Base-by-base conservation (phyloP, 2,888 invertebrate genomes). In the Cataglyphis rosenhaueri region DNA sequence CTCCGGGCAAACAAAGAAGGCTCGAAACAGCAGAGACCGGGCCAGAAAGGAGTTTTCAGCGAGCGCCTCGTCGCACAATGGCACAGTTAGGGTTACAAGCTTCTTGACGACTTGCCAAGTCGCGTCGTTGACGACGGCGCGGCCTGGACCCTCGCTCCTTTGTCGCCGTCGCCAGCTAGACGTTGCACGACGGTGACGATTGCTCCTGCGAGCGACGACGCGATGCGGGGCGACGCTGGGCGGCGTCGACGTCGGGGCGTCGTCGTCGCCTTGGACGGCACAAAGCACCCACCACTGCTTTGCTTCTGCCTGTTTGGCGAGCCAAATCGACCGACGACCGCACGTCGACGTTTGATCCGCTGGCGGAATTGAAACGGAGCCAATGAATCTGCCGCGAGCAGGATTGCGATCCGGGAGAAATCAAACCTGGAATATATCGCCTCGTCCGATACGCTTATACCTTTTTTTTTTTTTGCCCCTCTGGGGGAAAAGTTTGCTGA, bases 71-170 rank as follows among this genome's bases (percentile, higher is more conserved):
- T 52, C 84, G 87, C 85, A 91, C 90, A 91, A 91, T 90, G 90
- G 91, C 90, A 91, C 91, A 91, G 93, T 93, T 94, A 94, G 93
- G 93, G 93, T 93, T 93, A 92, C 92, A 91, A 92, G 93, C 92
- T 93, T 93, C 94, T 94, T 94, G 94, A 93, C 93, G 94, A 92
- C 93, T 92, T 94, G 94, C 94, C 94, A 94, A 94, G 92, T 94
- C 92, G 91, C 91, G 87, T 90, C 90, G 90, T 92, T 89, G 90
- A 86, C 86, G 90, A 82, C 85, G 87, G 87, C 86, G 87, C n/a
- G n/a, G 52, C 52, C 52, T 52, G 52, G 89, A 86, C 86, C 83
- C 90, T 89, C n/a, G 52, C 68, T 70, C 90, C 89, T 91, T 90
- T 91, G 92, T 91, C 88, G 91, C 44, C 59, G 78, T 89, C 90